Evolutionary conservation across 92 coral and sea anemone species (phyloP), one percentile per base, ranked within the genome.

Genomic region (Pocillopora meandrina): DNA sequence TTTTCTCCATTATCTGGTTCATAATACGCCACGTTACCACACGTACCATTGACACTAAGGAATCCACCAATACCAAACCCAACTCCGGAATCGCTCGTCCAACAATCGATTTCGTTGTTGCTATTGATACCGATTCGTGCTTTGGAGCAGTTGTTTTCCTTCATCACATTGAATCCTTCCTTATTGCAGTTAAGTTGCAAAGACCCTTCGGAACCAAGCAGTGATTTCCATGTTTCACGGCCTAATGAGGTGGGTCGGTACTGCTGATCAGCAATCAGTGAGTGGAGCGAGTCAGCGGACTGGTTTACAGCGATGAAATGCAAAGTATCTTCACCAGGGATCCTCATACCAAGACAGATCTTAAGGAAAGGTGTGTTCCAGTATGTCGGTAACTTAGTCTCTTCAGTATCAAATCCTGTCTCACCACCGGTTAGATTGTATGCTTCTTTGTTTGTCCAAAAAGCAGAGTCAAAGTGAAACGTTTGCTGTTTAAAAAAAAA

Each of bases 311-410:
- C 71, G 21, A 66, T 26, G 71, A 66, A 66, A 7, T 42, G 8
- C 52, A 42, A 7, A 3, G 52, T 26, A 26, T 26, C 6, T 8
- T 66, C 35, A 13, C 71, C 71, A 42, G 52, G 52, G 47, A 26
- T 66, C 15, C 21, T 66, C 71, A 66, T 66, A 26, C 71, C 71
- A 13, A 66, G 71, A 10, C 71, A 66, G 47, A 66, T 66, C 42
- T 66, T 66, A 5, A 35, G 2, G 71, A 66, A 66, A 36, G 71
- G 33, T 3, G 71, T 66, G 18, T 66, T 66, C 71, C 47, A 26
- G 16, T 66, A 66, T 8, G 71, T 66, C 12, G 71, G 71, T 66
- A 66, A 14, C 47, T 66, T 66, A 5, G 71, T 66, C 71, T 66
- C 71, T 66, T 66, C 35, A 1, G 21, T 23, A 47, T 66, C 71